phyloP scores from a whole-genome alignment of 1,140 invertebrate species.

The Drosophila sechellia region DNA sequence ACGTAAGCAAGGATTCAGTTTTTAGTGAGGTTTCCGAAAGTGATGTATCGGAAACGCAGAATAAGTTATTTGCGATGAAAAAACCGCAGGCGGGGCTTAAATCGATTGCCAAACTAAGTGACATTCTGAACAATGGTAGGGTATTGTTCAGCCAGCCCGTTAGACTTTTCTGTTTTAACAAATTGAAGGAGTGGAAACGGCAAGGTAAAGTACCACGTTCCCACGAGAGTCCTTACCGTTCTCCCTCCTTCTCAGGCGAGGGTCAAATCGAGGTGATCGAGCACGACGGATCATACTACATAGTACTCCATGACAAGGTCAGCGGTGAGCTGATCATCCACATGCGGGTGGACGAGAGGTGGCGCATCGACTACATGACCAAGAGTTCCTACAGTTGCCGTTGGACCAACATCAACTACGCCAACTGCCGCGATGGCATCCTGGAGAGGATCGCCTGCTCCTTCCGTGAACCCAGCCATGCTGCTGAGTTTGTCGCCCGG shows the following conservation, averaged over 20 bases:
- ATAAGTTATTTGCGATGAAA: not conserved
- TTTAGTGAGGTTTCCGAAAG: constrained; percentile 21
- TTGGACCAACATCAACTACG: constrained; percentile 48
- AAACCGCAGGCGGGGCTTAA: not conserved
- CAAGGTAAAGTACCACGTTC: constrained; percentile 1
- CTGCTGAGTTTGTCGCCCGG: constrained; percentile 33
- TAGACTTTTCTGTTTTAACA: constrained; percentile 25
- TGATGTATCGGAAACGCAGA: constrained; percentile 12
- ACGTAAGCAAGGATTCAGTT: constrained; percentile 15
- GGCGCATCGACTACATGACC: constrained; percentile 28
- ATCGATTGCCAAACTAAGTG: constrained; percentile 2
- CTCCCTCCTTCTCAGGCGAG: constrained; percentile 20
- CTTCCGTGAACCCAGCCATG: constrained; percentile 30
- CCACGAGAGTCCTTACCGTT: not conserved
- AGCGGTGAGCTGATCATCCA: constrained; percentile 26
- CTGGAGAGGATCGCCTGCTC: constrained; percentile 34
- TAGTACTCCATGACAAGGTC: constrained; percentile 43
- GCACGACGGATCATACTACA: not conserved
- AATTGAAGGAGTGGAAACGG: constrained; percentile 24
- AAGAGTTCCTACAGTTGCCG: constrained; percentile 29
- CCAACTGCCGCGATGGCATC: constrained; percentile 23
- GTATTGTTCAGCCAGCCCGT: constrained; percentile 27
- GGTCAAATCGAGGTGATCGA: constrained; percentile 41
- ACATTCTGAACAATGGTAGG: constrained; percentile 6
- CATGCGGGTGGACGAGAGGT: constrained; percentile 28